Percentiles rank a stretch among this genome's conserved stretches.
phyloP scores from a whole-genome alignment of 1,140 invertebrate genomes.

The Aethina tumida region DNA sequence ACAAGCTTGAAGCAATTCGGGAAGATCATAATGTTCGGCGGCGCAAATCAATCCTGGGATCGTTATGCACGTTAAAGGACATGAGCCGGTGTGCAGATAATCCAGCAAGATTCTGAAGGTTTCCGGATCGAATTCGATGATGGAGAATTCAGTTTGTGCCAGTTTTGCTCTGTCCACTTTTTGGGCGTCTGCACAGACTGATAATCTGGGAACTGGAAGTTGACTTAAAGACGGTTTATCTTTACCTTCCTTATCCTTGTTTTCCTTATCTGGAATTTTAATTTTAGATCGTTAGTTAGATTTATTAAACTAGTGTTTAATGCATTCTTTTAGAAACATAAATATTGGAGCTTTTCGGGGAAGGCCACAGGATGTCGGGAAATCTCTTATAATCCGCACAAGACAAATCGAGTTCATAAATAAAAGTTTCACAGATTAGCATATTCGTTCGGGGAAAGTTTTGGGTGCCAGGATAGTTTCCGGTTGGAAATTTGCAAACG shows the following conservation, averaged over 20 bases:
- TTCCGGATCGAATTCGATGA: slow-evolving; percentile 91
- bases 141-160: slow-evolving; percentile 89
- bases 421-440: no score
- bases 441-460: no score
- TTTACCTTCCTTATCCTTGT: slow-evolving; percentile 67
- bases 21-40: slow-evolving; percentile 88
- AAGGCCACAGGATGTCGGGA: no score
- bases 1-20: slow-evolving; percentile 85
- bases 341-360: no score
- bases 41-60: slow-evolving; percentile 89
- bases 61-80: slow-evolving; percentile 81
- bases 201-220: slow-evolving; percentile 73
- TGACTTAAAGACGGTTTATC: slow-evolving; percentile 60
- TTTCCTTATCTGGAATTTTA: slow-evolving; percentile 45
- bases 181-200: slow-evolving; percentile 85
- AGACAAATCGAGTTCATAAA: no score
- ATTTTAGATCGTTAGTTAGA: no score
- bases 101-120: slow-evolving; percentile 84
- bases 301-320: no score
- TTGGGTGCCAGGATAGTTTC: no score
- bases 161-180: slow-evolving; percentile 86
- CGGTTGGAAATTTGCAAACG: no score
- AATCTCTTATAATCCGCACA: no score
- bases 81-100: slow-evolving; percentile 87
- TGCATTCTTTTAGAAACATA: no score